Conservation (phyloP, 2,888 invertebrate species). For the Dicranocentrus wangi region DNA sequence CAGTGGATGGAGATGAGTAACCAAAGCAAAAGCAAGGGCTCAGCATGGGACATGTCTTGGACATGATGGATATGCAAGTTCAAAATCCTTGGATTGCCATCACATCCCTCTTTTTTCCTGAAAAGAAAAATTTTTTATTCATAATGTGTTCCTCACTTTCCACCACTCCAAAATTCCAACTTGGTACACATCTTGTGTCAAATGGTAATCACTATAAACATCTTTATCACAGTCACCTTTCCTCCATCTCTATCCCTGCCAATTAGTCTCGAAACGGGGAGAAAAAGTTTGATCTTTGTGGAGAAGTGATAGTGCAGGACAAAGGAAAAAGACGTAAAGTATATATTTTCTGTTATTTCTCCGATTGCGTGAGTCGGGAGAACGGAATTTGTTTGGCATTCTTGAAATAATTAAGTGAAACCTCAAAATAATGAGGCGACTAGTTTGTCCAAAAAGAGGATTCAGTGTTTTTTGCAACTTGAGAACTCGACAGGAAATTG, state of each 20-base stretch:
- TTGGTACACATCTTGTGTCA: conserved; percentile 34
- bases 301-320: too few species aligned
- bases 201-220: conserved; percentile 33
- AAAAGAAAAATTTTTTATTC: conserved; percentile 17
- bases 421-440: neutral
- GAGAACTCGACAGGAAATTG: conserved; percentile 21
- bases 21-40: conserved; percentile 33
- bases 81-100: conserved; percentile 68
- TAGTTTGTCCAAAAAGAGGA: too few species aligned
- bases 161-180: too few species aligned
- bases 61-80: conserved; percentile 72
- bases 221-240: conserved; percentile 34
- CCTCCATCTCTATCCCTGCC: conserved; percentile 66
- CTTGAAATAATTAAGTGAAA: neutral
- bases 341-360: conserved; percentile 7
- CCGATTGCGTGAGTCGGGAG: neutral
- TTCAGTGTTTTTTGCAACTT: too few species aligned
- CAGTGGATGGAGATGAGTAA: conserved; percentile 32
- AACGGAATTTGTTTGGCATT: neutral
- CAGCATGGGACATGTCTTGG: conserved; percentile 71
- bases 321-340: conserved; percentile 24
- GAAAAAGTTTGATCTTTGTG: neutral
- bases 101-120: conserved; percentile 53
- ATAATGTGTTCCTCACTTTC: conserved; percentile 17
- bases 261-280: conserved; percentile 55